Evolutionary conservation across 2,797 vertebrate genomes (phyloP), one percentile per base, ranked within the genome.

Genomic region (Rhadinocentrus ornatus): DNA sequence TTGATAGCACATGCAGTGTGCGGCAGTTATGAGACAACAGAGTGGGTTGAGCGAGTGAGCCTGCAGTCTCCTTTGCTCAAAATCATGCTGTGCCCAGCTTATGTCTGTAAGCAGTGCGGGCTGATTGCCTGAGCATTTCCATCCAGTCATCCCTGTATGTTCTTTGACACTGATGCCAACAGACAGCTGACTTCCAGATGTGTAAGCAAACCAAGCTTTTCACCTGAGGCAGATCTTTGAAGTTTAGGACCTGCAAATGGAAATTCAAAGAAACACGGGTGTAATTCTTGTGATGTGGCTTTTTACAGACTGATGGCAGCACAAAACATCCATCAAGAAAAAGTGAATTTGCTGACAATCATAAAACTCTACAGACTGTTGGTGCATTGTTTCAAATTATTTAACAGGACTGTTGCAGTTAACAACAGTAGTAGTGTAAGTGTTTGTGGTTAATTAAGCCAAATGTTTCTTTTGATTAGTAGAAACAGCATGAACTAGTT

Each of bases 191-290:
- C 83, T 83, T 88, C 80, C 89, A 82, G 66, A 65, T 81, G 79
- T 91, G 80, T 84, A 91, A 91, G 87, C 89, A 91, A 88, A 88
- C 75, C 78, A 66, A 77, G 78, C 46, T 75, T 86, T 92, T 80
- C 83, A 88, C 88, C 85, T 69, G 59, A 64, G 83, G 84, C 80
- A 59, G 46, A 86, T 89, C 82, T 92, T 91, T 87, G 82, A 91
- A 84, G 86, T 89, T 86, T 73, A 74, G 69, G 80, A 80, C 78
- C 75, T 82, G 71, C 69, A 81, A 84, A 86, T 82, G 78, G 85
- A 86, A 85, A 80, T 73, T 44, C 63, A 74, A 73, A 76, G 69
- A 76, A 86, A 76, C 46, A 54, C 8, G 46, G 64, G 66, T 70
- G 65, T 68, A 81, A 83, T 64, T 32, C 50, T 75, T 44, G 39